Conservation (phyloP, 2,113 vertebrate genomes). For the Chlamydotis undulata region DNA sequence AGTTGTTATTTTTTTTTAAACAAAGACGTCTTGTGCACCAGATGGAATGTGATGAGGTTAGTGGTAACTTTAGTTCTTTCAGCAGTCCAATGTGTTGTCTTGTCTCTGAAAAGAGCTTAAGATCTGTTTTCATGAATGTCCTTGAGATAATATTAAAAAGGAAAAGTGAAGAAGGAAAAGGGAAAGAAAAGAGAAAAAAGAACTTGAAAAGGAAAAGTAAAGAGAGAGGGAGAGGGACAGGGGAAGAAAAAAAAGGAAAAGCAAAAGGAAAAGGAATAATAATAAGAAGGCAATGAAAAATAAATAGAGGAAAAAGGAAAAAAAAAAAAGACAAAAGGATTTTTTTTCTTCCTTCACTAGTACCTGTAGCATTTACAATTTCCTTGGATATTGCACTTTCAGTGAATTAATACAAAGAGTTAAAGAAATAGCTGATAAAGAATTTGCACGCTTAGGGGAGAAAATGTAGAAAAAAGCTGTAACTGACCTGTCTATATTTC, state of each 20-base stretch:
- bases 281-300: not conserved
- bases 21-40: not conserved
- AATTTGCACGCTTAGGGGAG: not conserved
- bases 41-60: not conserved
- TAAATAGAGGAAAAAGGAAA: not conserved
- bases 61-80: not conserved
- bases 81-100: not conserved
- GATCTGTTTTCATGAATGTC: not conserved
- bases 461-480: not conserved
- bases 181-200: not conserved
- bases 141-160: not conserved
- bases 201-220: not conserved
- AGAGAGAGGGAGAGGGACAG: fast-evolving
- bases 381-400: not conserved
- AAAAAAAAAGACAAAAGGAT: fast-evolving
- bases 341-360: fast-evolving
- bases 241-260: not conserved
- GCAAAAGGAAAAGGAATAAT: fast-evolving
- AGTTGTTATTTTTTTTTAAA: not conserved
- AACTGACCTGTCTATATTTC: not conserved
- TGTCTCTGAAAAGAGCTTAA: not conserved
- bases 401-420: not conserved
- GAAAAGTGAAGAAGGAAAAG: not conserved
- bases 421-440: not conserved
- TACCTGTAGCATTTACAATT: not conserved